These are phyloP conservation scores for Archips crataeganus DNA, from an alignment of 2,888 invertebrate species.

Conservation along the genomic window DNA sequence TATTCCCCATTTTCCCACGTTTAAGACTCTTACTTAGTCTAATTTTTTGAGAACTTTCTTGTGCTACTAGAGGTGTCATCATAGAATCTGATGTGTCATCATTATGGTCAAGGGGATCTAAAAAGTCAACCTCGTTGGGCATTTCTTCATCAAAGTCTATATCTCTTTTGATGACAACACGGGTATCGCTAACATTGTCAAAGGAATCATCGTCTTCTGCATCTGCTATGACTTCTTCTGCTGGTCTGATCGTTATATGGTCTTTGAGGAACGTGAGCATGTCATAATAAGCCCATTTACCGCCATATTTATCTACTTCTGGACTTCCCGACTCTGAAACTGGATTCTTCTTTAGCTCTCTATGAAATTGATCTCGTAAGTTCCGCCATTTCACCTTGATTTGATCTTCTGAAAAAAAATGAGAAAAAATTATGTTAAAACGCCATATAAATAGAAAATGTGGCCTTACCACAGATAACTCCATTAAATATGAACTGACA, in stretches of 20 bases:
- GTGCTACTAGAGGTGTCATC: not conserved
- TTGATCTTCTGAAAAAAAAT: conserved; percentile 37
- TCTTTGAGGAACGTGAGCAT: conserved; percentile 33
- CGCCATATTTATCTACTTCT: conserved; percentile 25
- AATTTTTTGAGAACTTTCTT: conserved; percentile 4
- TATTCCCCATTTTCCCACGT: not conserved
- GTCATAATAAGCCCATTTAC: conserved; percentile 34
- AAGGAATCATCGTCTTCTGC: conserved; percentile 3
- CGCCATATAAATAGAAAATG: too few species aligned
- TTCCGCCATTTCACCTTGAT: conserved; percentile 37
- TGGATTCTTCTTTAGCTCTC: conserved; percentile 33
- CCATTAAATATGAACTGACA: too few species aligned
- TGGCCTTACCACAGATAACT: too few species aligned
- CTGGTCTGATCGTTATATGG: conserved; percentile 12
- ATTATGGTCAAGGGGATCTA: conserved; percentile 19
- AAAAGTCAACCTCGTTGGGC: conserved; percentile 18
- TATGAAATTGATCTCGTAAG: conserved; percentile 33
- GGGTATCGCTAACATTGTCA: not conserved
- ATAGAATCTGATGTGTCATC: conserved; percentile 33
- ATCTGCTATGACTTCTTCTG: conserved; percentile 11
- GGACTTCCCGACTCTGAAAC: conserved; percentile 16
- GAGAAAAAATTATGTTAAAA: not conserved
- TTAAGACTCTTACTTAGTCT: conserved; percentile 2
- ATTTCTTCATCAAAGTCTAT: conserved; percentile 29
- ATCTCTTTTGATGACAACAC: conserved; percentile 25